These are phyloP conservation scores for Meda fulgida DNA, from an alignment of 2,797 vertebrate genomes.

Conservation along the genomic window DNA sequence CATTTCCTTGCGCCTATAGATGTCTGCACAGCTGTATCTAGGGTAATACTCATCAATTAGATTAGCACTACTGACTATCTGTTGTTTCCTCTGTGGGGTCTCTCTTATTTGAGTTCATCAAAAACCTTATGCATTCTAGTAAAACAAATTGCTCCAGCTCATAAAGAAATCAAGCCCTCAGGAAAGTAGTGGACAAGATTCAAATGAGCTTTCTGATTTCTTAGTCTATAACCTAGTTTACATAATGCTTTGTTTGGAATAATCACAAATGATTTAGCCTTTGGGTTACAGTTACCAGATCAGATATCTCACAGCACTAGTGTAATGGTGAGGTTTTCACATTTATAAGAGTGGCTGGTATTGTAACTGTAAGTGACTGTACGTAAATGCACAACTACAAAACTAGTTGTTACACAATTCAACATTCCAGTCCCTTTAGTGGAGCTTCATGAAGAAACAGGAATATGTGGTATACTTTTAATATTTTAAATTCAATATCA, in stretches of 20 bases:
- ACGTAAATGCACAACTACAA: background rate
- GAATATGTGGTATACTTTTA: background rate
- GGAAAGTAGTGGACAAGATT: constrained; percentile 7
- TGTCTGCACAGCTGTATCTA: background rate
- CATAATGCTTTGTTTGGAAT: background rate
- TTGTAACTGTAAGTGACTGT: background rate
- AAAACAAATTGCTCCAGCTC: constrained; percentile 12
- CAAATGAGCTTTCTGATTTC: constrained; percentile 12
- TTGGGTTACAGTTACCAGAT: background rate
- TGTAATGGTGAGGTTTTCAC: background rate
- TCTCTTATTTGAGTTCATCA: constrained; percentile 6
- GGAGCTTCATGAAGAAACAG: background rate
- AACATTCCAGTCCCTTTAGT: background rate
- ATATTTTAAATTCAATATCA: background rate
- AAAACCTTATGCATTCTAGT: background rate
- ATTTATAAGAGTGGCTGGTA: background rate
- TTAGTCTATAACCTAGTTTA: background rate
- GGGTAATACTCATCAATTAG: background rate
- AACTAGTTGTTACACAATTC: background rate
- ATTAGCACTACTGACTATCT: constrained; percentile 1
- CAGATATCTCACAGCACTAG: background rate
- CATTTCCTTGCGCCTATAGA: background rate
- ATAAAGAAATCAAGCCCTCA: constrained; percentile 21
- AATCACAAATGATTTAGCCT: background rate
- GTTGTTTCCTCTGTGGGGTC: background rate